Percentiles rank a stretch among this genome's conserved stretches.
phyloP scores from a whole-genome alignment of 2,113 vertebrate genomes.

The Rafetus swinhoei region DNA sequence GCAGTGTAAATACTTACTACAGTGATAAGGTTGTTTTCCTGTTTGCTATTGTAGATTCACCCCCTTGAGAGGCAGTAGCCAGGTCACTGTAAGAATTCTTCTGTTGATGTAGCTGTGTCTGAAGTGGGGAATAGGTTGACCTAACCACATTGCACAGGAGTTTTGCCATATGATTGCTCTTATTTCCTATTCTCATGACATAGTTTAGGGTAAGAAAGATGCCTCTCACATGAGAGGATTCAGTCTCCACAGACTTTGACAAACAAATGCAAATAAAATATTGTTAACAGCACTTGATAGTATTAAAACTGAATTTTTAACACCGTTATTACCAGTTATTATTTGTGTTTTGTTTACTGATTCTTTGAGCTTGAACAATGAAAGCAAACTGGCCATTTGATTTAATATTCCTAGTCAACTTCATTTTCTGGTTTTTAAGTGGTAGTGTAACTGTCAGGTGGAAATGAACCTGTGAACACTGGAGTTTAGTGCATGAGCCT shows the following conservation, averaged over 20 bases:
- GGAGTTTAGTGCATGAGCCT: no score
- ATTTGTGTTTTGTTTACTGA: neutral
- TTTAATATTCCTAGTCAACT: neutral
- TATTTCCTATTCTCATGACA: neutral
- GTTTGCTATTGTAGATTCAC: neutral
- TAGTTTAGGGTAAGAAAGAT: neutral
- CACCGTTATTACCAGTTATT: neutral
- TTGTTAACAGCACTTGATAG: neutral
- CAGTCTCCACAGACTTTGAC: neutral
- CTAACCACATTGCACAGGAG: neutral
- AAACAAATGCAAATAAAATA: conserved; percentile 4
- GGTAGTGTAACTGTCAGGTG: neutral
- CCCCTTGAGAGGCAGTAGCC: neutral
- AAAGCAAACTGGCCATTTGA: neutral
- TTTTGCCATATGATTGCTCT: neutral
- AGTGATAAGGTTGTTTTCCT: neutral
- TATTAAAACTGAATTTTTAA: neutral
- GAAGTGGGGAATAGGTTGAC: neutral
- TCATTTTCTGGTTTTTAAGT: neutral
- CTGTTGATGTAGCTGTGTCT: neutral
- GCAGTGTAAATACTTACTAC: neutral
- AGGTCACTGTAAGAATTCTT: neutral
- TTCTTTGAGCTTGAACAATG: neutral
- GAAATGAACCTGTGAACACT: no score
- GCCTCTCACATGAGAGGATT: neutral